Evolutionary conservation across 2,888 invertebrate species (phyloP).

Genomic region (Pharmacophagus antenor): DNA sequence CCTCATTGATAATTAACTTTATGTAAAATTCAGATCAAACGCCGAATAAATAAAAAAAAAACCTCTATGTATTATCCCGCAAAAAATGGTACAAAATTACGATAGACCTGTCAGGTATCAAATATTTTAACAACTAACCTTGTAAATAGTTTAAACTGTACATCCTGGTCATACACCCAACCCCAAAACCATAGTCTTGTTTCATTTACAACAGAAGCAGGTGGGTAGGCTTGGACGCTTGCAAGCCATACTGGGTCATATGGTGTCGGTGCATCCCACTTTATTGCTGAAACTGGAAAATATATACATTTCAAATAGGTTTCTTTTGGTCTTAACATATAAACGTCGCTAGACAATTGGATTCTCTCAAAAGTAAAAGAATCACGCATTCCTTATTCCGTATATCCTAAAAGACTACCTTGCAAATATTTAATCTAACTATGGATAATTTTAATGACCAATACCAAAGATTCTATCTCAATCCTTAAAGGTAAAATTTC

Average conservation of each 20-base stretch:
- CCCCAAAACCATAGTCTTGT: conserved; percentile 64
- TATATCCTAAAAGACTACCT: no score
- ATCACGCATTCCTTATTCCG: no score
- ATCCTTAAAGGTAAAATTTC: no score
- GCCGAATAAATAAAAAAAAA: no score
- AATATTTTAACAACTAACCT: conserved; percentile 56
- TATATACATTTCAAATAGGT: not conserved
- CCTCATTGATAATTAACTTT: no score
- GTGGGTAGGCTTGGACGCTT: conserved; percentile 61
- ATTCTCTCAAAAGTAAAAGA: no score
- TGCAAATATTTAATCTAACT: no score
- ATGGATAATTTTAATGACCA: no score
- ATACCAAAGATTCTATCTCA: no score
- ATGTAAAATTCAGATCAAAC: not conserved
- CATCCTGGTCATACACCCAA: conserved; percentile 69
- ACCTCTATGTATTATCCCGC: no score
- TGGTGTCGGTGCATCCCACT: conserved; percentile 68
- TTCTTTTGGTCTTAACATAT: not conserved
- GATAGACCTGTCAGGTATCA: no score
- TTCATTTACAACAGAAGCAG: conserved; percentile 55
- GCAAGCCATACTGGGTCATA: conserved; percentile 78
- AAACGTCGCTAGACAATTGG: not conserved
- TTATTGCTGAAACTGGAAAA: conserved; percentile 48
- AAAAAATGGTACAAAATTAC: not conserved
- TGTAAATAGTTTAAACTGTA: conserved; percentile 70